Conservation (phyloP, 2,888 invertebrate species). For the Eledone cirrhosa region DNA sequence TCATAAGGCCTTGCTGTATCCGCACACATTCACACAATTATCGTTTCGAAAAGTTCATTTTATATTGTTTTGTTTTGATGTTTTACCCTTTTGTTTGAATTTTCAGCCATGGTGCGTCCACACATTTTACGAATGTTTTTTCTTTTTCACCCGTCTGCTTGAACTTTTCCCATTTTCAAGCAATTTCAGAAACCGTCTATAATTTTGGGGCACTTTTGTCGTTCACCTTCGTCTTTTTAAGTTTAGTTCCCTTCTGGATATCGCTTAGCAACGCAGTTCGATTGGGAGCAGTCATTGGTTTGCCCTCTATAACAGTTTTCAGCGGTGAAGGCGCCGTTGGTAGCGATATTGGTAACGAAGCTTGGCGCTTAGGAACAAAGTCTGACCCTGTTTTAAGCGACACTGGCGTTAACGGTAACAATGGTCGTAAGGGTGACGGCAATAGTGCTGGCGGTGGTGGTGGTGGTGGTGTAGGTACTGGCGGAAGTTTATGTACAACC, state of each 20-base stretch:
- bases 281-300: conserved; percentile 32
- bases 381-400: neutral
- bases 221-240: conserved; percentile 52
- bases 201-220: conserved; percentile 53
- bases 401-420: neutral
- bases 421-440: conserved; percentile 30
- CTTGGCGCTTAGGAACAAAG: conserved; percentile 31
- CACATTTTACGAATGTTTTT: no score
- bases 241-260: conserved; percentile 45
- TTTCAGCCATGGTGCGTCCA: no score
- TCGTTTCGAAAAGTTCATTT: no score
- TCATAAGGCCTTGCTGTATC: no score
- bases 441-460: conserved; percentile 36
- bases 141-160: no score
- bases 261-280: conserved; percentile 49
- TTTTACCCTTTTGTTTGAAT: no score
- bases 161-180: no score
- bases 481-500: neutral
- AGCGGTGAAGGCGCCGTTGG: conserved; percentile 27
- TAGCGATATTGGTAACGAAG: conserved; percentile 33
- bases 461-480: conserved; percentile 35
- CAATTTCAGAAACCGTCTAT: conserved; percentile 16
- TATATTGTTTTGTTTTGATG: no score
- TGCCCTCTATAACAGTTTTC: conserved; percentile 29
- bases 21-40: no score